phyloP scores from a whole-genome alignment of 1,140 invertebrate genomes.

The Ostrea denselamellosa region DNA sequence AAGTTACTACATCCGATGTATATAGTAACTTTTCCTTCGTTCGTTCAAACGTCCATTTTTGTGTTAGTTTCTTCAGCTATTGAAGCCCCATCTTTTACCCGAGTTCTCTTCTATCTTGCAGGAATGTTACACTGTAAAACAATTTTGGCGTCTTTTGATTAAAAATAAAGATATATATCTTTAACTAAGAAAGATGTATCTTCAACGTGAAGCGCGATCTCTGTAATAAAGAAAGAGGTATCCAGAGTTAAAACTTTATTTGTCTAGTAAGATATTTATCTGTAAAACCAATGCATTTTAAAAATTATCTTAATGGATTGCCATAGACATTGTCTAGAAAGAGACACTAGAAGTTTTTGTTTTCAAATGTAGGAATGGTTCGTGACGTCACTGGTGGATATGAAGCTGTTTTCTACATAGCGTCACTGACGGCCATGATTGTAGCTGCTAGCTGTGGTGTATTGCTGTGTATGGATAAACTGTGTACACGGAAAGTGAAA shows the following conservation, averaged over 20 bases:
- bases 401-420: not conserved
- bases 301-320: no score
- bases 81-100: no score
- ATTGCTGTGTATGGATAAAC: not conserved
- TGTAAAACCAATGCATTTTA: no score
- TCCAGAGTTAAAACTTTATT: not conserved
- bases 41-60: no score
- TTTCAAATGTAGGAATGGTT: not conserved
- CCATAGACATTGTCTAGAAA: no score
- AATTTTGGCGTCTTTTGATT: not conserved
- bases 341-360: not conserved
- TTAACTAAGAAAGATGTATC: not conserved
- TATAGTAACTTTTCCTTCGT: no score
- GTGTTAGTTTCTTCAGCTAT: no score
- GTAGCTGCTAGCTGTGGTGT: not conserved
- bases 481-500: not conserved
- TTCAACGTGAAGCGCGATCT: not conserved
- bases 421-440: not conserved
- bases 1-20: no score
- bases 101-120: no score
- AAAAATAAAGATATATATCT: not conserved
- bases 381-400: constrained; percentile 15
- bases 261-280: no score
- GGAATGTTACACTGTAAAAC: no score
- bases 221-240: no score